Evolutionary conservation across 1,140 invertebrate species (phyloP).

Genomic region (Microplitis mediator): DNA sequence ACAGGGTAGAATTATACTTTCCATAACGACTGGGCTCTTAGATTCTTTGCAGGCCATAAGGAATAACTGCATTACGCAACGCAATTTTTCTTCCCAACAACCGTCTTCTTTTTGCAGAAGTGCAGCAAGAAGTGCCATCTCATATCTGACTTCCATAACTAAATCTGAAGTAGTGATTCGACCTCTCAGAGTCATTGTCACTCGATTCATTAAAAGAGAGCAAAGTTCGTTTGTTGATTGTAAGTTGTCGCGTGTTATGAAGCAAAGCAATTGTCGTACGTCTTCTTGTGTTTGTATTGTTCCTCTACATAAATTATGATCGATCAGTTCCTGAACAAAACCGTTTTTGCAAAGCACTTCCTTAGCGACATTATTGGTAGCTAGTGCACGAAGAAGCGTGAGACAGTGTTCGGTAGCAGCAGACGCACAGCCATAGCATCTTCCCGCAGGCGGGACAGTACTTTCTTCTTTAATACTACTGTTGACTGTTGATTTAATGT

Average conservation of each 20-base stretch:
- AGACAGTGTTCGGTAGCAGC: slow-evolving; percentile 92
- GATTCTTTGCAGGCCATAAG: slow-evolving; percentile 75
- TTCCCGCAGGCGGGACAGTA: slow-evolving; percentile 51
- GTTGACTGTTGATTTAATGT: slow-evolving; percentile 26
- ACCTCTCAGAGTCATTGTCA: slow-evolving; percentile 76
- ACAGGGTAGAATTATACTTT: slow-evolving; percentile 81
- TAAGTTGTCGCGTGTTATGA: slow-evolving; percentile 89
- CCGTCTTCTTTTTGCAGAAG: slow-evolving; percentile 90
- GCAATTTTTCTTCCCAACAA: slow-evolving; percentile 93
- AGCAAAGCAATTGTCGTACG: slow-evolving; percentile 84
- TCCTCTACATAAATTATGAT: slow-evolving; percentile 85
- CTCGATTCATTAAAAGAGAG: slow-evolving; percentile 79
- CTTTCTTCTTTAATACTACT: slow-evolving; percentile 31
- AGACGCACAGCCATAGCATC: slow-evolving; percentile 85
- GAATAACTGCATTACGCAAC: slow-evolving; percentile 87
- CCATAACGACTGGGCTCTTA: slow-evolving; percentile 76
- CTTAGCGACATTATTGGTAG: slow-evolving; percentile 79
- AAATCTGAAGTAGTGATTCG: slow-evolving; percentile 73
- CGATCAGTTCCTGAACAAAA: slow-evolving; percentile 87
- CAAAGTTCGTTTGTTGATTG: slow-evolving; percentile 87
- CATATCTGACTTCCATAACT: slow-evolving; percentile 80
- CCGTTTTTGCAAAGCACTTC: slow-evolving; percentile 84
- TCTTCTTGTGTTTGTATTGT: slow-evolving; percentile 81
- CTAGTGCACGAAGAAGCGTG: slow-evolving; percentile 88
- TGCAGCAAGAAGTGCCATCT: slow-evolving; percentile 86